These are phyloP conservation scores for Melanchra persicariae DNA, from an alignment of 2,888 invertebrate species.

Conservation along the genomic window DNA sequence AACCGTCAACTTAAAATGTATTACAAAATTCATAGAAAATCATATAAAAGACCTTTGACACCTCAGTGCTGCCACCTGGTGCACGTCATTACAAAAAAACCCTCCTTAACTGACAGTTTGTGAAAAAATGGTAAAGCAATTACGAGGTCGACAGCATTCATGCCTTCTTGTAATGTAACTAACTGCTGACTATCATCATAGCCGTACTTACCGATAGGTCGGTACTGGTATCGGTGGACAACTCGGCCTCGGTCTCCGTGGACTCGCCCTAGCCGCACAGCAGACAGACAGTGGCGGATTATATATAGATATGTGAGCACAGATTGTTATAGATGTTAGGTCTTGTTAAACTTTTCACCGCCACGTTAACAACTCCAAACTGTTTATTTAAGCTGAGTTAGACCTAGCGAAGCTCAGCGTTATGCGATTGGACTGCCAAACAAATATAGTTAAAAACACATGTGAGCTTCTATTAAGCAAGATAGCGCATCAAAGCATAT, in stretches of 20 bases:
- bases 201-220: constrained; percentile 90
- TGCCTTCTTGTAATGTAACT: neutral
- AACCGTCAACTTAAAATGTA: too few relatives aligned
- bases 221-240: constrained; percentile 92
- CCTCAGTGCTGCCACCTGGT: too few relatives aligned
- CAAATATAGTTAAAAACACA: too few relatives aligned
- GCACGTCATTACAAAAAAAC: too few relatives aligned
- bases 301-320: constrained; percentile 40
- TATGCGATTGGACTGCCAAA: neutral
- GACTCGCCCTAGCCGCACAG: constrained; percentile 89
- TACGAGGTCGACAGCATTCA: too few relatives aligned
- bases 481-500: too few relatives aligned
- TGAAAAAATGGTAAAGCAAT: too few relatives aligned
- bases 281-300: constrained; percentile 61
- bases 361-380: neutral
- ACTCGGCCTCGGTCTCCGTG: constrained; percentile 92
- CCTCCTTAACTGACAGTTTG: too few relatives aligned
- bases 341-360: constrained; percentile 25
- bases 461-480: too few relatives aligned
- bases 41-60: too few relatives aligned
- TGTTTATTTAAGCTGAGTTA: neutral
- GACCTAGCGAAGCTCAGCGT: neutral
- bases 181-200: neutral
- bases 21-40: too few relatives aligned
- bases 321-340: constrained; percentile 9